Evolutionary conservation across 2,113 vertebrate genomes (phyloP).

Genomic region (Syrmaticus mikado): DNA sequence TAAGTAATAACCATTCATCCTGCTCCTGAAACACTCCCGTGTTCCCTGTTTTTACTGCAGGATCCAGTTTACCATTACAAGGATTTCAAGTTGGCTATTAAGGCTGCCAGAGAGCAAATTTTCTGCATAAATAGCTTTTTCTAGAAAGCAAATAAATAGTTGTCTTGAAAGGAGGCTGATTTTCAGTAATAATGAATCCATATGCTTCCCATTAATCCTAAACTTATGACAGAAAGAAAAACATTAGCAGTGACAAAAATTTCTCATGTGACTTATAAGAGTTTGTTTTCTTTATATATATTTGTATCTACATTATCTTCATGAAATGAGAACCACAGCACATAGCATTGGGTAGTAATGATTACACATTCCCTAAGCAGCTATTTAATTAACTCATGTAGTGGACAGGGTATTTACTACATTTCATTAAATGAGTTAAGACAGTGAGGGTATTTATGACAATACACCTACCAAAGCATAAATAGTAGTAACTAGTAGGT

Average conservation of each 20-base stretch:
- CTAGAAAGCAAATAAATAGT: conserved; percentile 3
- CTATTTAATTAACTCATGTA: conserved; percentile 49
- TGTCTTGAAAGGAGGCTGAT: neutral
- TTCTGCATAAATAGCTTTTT: conserved; percentile 5
- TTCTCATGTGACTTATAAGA: neutral
- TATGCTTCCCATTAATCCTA: conserved; percentile 10
- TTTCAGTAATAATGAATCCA: neutral
- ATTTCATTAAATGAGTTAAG: conserved; percentile 68
- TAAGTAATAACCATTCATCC: neutral
- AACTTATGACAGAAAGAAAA: neutral
- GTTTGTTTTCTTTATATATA: neutral
- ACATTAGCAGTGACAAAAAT: neutral
- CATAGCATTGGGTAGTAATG: accelerated
- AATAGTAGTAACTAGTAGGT: neutral
- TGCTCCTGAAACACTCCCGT: neutral
- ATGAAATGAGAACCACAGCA: neutral
- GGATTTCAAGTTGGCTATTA: neutral
- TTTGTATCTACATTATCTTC: neutral
- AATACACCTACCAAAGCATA: conserved; percentile 21
- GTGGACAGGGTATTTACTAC: conserved; percentile 40
- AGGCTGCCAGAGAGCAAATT: neutral
- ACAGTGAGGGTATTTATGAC: conserved; percentile 47
- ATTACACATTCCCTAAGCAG: conserved; percentile 2
- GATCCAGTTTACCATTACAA: neutral
- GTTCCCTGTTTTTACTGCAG: neutral